Conservation (phyloP, 2,888 invertebrate genomes). For the Erannis defoliaria region DNA sequence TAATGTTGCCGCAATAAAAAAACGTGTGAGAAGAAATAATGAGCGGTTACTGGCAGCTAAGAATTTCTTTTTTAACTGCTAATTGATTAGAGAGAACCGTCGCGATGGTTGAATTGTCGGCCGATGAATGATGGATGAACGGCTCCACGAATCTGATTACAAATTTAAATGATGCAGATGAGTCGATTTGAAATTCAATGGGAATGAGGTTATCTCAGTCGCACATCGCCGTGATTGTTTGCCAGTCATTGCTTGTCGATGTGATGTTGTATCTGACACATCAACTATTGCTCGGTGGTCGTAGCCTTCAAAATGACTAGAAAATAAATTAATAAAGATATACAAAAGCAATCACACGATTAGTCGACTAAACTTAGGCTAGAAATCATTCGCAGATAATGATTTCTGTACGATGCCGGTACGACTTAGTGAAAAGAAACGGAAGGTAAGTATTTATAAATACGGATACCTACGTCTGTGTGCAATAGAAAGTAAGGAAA, state of each 20-base stretch:
- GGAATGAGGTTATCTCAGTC: slow-evolving; percentile 68
- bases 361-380: too few species aligned
- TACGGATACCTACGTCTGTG: too few species aligned
- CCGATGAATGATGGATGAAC: slow-evolving; percentile 81
- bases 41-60: slow-evolving; percentile 84
- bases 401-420: too few species aligned
- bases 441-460: too few species aligned
- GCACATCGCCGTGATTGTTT: slow-evolving; percentile 51
- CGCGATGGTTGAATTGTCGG: slow-evolving; percentile 51
- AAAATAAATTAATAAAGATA: background rate
- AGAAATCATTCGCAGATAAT: too few species aligned
- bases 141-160: slow-evolving; percentile 74
- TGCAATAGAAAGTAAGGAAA: too few species aligned
- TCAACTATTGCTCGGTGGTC: background rate
- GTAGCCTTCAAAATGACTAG: background rate
- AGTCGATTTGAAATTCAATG: slow-evolving; percentile 71
- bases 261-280: slow-evolving; percentile 13
- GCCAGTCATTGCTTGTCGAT: slow-evolving; percentile 30
- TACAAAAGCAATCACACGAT: too few species aligned
- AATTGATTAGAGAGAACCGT: slow-evolving; percentile 79
- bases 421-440: too few species aligned
- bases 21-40: slow-evolving; percentile 86
- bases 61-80: slow-evolving; percentile 77
- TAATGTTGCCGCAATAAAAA: slow-evolving; percentile 86
- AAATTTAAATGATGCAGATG: slow-evolving; percentile 81